Conservation (phyloP, 2,888 invertebrate species). For the Pammene aurita region DNA sequence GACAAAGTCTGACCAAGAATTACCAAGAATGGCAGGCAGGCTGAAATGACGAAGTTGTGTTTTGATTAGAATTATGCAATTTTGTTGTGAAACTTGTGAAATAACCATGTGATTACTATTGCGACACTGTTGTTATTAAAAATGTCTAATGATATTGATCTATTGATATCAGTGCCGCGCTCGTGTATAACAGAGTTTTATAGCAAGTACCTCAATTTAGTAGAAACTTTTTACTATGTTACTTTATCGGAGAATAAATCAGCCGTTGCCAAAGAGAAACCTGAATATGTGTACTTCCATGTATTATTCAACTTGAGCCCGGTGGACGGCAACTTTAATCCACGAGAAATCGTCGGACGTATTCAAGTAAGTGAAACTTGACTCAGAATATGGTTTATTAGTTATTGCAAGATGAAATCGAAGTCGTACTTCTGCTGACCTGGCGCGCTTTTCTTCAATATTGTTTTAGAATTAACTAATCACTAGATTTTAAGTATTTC, state of each 20-base stretch:
- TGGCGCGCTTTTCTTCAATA: too few relatives aligned
- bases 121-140: conserved; percentile 52
- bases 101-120: conserved; percentile 57
- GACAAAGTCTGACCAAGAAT: too few relatives aligned
- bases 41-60: conserved; percentile 56
- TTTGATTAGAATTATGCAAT: conserved; percentile 73
- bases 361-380: conserved; percentile 68
- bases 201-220: conserved; percentile 75
- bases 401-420: neutral
- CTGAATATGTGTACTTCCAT: conserved; percentile 73
- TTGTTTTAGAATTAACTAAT: too few relatives aligned
- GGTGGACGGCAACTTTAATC: conserved; percentile 71
- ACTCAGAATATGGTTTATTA: conserved; percentile 7
- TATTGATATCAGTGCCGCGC: conserved; percentile 73
- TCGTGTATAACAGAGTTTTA: conserved; percentile 73
- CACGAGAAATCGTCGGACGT: conserved; percentile 68
- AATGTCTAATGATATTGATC: conserved; percentile 76
- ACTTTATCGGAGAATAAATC: conserved; percentile 74
- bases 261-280: conserved; percentile 62
- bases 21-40: conserved; percentile 34
- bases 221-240: conserved; percentile 81
- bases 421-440: too few relatives aligned
- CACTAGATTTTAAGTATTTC: too few relatives aligned
- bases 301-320: conserved; percentile 75
- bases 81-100: conserved; percentile 62